Evolutionary conservation across 2,113 vertebrate species (phyloP), one percentile per base, ranked within the genome.

Genomic region (Xenus cinereus): DNA sequence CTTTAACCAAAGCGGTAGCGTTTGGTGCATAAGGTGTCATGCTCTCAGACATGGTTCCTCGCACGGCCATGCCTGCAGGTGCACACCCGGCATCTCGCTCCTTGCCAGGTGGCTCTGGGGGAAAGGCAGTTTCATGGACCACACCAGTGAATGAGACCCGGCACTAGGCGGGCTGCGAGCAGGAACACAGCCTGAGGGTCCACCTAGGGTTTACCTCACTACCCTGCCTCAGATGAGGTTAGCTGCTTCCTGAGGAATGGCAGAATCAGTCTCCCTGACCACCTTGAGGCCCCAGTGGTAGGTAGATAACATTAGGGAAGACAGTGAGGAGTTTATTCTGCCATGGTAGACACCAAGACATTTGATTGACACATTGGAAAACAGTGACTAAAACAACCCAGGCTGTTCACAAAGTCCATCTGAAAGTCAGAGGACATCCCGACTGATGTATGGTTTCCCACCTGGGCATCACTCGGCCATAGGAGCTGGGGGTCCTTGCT

Each of bases 381-480:
- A 71, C 16, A 60, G 48, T 35, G 12, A 50, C 18, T 32, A 71
- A 62, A 57, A 57, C 32, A 63, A 37, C 1, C 6, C 10, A 8
- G 4, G 6, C 20, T 35, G 19, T 21, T 62, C 28, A 39, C 27
- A 63, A 57, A 84, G 22, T 24, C 32, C 19, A 33, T 12, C 24
- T 92, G 56, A 67, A 75, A 68, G n/a, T 50, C 66, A 41, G 71
- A 84, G 28, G 20, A 62, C 51, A 32, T 78, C 27, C 56, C 78
- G 73, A 16, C 39, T 74, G 48, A 19, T 0, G 0, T 39, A 4
- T 12, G 7, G 6, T 63, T 93, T 82, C 46, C 33, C 22, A 43
- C 19, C 23, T 18, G 46, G 24, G 6, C n/a, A 46, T 27, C 11
- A 3, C 4, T 77, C 0, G 0, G 11, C 53, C 39, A 3, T 0